Conservation (phyloP, 2,888 invertebrate species). For the Darwinula stevensoni region DNA sequence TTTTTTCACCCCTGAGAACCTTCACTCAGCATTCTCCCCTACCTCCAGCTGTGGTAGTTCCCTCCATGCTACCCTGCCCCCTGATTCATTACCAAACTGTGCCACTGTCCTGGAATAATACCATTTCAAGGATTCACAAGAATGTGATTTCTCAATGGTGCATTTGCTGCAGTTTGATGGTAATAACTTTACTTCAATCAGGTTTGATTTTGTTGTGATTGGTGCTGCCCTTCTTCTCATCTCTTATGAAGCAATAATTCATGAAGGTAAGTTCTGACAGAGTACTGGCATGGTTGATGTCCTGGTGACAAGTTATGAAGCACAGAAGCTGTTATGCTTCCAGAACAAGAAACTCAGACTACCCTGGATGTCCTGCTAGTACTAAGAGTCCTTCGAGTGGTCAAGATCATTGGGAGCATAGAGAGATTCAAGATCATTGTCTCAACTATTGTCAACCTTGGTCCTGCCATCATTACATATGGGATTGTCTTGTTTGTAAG, state of each 20-base stretch:
- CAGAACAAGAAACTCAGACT: neutral
- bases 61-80: too few species aligned
- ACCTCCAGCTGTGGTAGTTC: too few species aligned
- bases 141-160: too few species aligned
- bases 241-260: slow-evolving; percentile 10
- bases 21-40: too few species aligned
- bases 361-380: slow-evolving; percentile 19
- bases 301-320: neutral
- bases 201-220: slow-evolving; percentile 20
- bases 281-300: too few species aligned
- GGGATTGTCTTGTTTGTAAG: slow-evolving; percentile 19
- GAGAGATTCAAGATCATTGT: slow-evolving; percentile 18
- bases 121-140: too few species aligned
- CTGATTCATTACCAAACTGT: too few species aligned
- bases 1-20: too few species aligned
- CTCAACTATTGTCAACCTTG: slow-evolving; percentile 18
- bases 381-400: slow-evolving; percentile 17
- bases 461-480: slow-evolving; percentile 19
- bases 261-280: slow-evolving; percentile 8
- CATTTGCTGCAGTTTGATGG: too few species aligned
- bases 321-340: neutral
- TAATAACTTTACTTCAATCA: too few species aligned
- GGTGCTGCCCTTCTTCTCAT: slow-evolving; percentile 14
- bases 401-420: slow-evolving; percentile 18
- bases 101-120: too few species aligned